phyloP scores from a whole-genome alignment of 2,797 vertebrate species.

The Clarias laeviceps region DNA sequence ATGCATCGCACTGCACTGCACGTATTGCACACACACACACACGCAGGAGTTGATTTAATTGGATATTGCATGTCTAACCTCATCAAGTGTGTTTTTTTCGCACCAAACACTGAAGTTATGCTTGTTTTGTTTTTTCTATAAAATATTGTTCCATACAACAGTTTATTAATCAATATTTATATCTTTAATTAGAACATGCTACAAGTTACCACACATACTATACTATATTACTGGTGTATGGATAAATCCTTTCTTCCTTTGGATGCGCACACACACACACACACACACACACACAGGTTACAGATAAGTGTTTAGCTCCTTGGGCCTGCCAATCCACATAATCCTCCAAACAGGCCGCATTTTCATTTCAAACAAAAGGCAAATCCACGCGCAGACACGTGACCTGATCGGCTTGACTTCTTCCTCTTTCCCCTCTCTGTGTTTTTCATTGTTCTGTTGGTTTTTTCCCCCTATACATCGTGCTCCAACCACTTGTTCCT shows the following conservation, averaged over 20 bases:
- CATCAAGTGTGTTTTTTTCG: too few relatives aligned
- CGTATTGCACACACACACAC: not conserved
- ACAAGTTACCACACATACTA: slow-evolving; percentile 47
- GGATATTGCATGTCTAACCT: not conserved
- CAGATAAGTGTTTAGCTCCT: slow-evolving; percentile 73
- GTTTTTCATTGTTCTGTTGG: slow-evolving; percentile 47
- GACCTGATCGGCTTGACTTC: slow-evolving; percentile 66
- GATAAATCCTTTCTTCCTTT: slow-evolving; percentile 70
- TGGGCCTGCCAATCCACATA: slow-evolving; percentile 78
- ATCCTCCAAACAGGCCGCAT: slow-evolving; percentile 80
- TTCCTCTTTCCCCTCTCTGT: slow-evolving; percentile 21
- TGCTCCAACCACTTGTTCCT: slow-evolving; percentile 68
- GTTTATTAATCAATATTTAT: not conserved
- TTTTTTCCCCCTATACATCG: slow-evolving; percentile 23
- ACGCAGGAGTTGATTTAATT: not conserved
- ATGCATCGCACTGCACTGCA: too few relatives aligned
- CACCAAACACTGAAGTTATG: not conserved
- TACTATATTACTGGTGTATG: slow-evolving; percentile 67
- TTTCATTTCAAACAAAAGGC: slow-evolving; percentile 82
- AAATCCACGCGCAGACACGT: slow-evolving; percentile 73
- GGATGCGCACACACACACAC: slow-evolving; percentile 3
- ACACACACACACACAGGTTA: slow-evolving; percentile 39
- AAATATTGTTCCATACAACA: not conserved
- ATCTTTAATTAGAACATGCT: not conserved
- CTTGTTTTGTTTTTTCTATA: not conserved